Evolutionary conservation across 2,888 invertebrate species (phyloP).

Genomic region (Luperina nickerlii): DNA sequence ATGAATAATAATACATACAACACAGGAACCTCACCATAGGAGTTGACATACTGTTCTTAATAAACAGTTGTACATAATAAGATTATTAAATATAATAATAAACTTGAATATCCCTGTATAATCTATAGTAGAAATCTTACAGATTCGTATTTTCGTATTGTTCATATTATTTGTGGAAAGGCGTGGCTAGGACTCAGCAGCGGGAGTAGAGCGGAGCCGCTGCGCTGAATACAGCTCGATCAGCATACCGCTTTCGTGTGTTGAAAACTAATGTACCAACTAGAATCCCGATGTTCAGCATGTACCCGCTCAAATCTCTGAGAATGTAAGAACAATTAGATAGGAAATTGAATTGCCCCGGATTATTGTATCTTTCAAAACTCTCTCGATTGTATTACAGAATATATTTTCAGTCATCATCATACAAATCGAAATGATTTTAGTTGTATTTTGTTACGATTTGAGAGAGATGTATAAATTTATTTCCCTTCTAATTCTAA

Average conservation of each 20-base stretch:
- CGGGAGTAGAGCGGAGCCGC: neutral
- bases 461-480: constrained; percentile 33
- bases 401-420: constrained; percentile 7
- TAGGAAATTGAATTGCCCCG: constrained; percentile 59
- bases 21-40: constrained; percentile 59
- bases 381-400: neutral
- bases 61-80: constrained; percentile 28
- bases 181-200: constrained; percentile 3
- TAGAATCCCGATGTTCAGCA: constrained; percentile 1
- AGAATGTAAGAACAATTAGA: constrained; percentile 50
- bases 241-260: neutral
- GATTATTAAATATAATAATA: constrained; percentile 35
- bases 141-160: constrained; percentile 45
- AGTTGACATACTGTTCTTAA: constrained; percentile 46
- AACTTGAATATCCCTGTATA: constrained; percentile 35
- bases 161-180: constrained; percentile 22
- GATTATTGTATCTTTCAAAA: constrained; percentile 24
- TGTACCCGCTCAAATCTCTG: constrained; percentile 18
- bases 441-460: constrained; percentile 14
- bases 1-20: constrained; percentile 43
- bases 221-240: constrained; percentile 8
- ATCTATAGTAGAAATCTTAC: constrained; percentile 27
- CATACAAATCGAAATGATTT: neutral
- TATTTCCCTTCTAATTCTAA: neutral
- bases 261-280: constrained; percentile 11